Base-by-base conservation (phyloP, 2,113 vertebrate species). In the Hemiprocne comata region DNA sequence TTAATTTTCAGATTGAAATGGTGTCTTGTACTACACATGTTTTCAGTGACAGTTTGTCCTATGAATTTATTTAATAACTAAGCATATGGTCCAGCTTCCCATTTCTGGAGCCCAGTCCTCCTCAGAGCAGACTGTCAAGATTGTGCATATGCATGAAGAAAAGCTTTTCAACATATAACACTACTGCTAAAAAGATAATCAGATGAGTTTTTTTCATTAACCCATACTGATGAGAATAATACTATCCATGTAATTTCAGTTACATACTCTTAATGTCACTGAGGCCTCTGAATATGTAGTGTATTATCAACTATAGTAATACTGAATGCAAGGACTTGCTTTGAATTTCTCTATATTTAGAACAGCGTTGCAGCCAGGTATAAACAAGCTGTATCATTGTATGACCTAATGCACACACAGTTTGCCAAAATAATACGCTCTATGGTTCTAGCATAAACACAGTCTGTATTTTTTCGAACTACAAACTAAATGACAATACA, bases 151-250 rank as follows among this genome's bases (percentile, higher is more conserved):
- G 72, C 62, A 61, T 8, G 74, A 85, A 90, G 36, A 92, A 70
- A 73, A 77, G 79, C 84, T 89, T 77, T 96, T 88, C 76, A 81
- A 19, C 3, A 26, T 44, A 7, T 7, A 50, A 54, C 26, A 24
- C 61, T 36, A 66, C 93, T 76, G 34, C 86, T 84, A 89, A 36
- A 89, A 88, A 90, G 93, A 95, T 70, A 80, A 90, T 92, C 94
- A 94, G 83, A 92, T 90, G 89, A 86, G 76, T 89, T 95, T 96
- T 66, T 87, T 97, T 96, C 91, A 92, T 97, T 97, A 97, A 96
- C 94, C 87, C 85, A 44, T 24, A 17, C 89, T 92, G 94, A 94
- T 79, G 85, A 89, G 66, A 93, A 70, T 51, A 93, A 71, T 44
- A 60, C 23, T 94, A 94, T 78, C 92, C 73, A 20, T 90, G 79